Evolutionary conservation across 1,140 invertebrate genomes (phyloP).

Genomic region (Diabrotica undecimpunctata): DNA sequence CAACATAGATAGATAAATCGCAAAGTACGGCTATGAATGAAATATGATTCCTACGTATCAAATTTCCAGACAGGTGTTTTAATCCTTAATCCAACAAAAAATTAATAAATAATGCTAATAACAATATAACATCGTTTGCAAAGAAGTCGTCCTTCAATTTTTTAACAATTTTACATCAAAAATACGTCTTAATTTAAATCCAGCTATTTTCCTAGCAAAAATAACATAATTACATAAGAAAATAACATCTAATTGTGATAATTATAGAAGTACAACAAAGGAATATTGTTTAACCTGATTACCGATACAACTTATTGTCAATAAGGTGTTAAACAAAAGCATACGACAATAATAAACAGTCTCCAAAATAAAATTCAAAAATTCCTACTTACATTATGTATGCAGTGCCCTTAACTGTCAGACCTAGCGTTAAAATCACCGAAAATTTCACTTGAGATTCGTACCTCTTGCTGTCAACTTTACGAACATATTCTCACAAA

Average conservation of each 20-base stretch:
- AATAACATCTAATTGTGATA: too few species aligned
- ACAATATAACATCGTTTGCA: constrained; percentile 9
- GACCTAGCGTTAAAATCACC: not conserved
- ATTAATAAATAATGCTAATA: constrained; percentile 19
- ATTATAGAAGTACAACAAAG: not conserved
- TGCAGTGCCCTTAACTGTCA: not conserved
- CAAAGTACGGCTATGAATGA: not conserved
- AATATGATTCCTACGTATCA: not conserved
- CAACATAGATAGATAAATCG: too few species aligned
- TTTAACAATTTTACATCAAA: constrained; percentile 1
- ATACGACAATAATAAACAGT: not conserved
- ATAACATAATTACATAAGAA: too few species aligned
- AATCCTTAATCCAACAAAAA: not conserved
- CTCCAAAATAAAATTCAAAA: not conserved
- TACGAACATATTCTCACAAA: constrained; percentile 5
- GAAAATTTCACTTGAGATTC: not conserved
- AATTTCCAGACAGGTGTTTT: not conserved
- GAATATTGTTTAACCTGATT: not conserved
- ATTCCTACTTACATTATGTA: not conserved
- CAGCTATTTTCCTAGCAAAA: too few species aligned
- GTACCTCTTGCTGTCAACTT: not conserved
- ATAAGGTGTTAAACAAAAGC: not conserved
- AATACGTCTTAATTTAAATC: not conserved
- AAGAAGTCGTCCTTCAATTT: constrained; percentile 16
- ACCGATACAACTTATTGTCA: not conserved